Percentiles rank a stretch among this genome's conserved stretches.
Conservation (phyloP, 2,797 vertebrate genomes). For the Cynopterus sphinx region DNA sequence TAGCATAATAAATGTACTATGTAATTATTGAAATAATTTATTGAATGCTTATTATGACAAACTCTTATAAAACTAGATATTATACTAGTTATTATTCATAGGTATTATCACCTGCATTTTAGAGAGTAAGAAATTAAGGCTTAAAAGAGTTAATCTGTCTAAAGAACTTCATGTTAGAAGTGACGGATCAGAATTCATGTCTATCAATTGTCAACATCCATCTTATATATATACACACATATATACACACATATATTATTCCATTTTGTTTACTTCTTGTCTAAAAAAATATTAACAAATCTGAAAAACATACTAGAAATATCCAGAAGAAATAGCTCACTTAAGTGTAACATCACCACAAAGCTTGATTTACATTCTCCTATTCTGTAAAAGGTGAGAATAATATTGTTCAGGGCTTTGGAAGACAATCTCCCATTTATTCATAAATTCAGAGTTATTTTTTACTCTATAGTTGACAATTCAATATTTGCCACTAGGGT, state of each 20-base stretch:
- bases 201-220: neutral
- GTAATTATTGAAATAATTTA: neutral
- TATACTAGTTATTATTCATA: neutral
- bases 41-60: neutral
- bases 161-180: neutral
- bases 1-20: neutral
- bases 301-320: conserved; percentile 34
- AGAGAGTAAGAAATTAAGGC: neutral
- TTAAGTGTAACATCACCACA: neutral
- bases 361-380: neutral
- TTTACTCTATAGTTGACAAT: neutral
- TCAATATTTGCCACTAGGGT: neutral
- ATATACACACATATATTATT: neutral
- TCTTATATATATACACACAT: neutral
- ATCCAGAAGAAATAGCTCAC: neutral
- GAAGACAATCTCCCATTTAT: neutral
- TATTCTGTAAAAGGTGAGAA: neutral
- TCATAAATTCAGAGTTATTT: neutral
- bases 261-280: neutral
- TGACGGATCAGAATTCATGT: neutral
- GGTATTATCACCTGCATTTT: neutral
- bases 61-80: neutral
- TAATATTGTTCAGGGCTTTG: neutral
- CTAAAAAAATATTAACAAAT: neutral
- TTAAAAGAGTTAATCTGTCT: neutral